phyloP scores from a whole-genome alignment of 2,888 invertebrate species.

The Eupsilia transversa region DNA sequence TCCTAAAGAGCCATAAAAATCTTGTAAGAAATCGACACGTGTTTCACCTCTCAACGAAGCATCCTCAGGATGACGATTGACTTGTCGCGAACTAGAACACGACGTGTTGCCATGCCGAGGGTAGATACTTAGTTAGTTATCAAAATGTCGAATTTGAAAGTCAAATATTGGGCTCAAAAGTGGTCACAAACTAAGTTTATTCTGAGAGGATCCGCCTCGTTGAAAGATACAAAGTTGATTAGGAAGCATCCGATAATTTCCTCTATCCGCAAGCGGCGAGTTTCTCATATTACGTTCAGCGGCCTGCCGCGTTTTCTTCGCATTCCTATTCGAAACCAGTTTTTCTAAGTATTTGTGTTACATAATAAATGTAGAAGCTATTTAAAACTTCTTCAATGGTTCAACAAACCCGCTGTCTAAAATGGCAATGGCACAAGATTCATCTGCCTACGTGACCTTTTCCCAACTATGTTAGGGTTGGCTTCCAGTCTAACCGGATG shows the following conservation, averaged over 20 bases:
- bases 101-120: too few species aligned
- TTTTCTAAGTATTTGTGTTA: constrained; percentile 9
- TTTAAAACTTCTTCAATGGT: constrained; percentile 9
- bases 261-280: constrained; percentile 30
- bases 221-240: constrained; percentile 38
- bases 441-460: too few species aligned
- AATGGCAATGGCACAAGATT: background rate
- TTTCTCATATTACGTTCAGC: constrained; percentile 34
- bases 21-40: too few species aligned
- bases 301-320: constrained; percentile 28
- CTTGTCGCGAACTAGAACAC: too few species aligned
- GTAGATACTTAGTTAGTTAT: background rate
- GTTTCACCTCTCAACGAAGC: too few species aligned
- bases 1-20: too few species aligned
- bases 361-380: constrained; percentile 6
- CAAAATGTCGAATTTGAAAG: background rate
- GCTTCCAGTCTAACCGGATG: background rate
- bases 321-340: constrained; percentile 38
- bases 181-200: background rate
- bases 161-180: background rate
- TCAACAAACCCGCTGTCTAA: constrained; percentile 12
- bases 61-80: too few species aligned
- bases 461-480: background rate
- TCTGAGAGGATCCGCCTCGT: constrained; percentile 7
- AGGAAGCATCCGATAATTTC: constrained; percentile 45